phyloP scores from a whole-genome alignment of 2,888 invertebrate genomes.

The Dryococelus australis region DNA sequence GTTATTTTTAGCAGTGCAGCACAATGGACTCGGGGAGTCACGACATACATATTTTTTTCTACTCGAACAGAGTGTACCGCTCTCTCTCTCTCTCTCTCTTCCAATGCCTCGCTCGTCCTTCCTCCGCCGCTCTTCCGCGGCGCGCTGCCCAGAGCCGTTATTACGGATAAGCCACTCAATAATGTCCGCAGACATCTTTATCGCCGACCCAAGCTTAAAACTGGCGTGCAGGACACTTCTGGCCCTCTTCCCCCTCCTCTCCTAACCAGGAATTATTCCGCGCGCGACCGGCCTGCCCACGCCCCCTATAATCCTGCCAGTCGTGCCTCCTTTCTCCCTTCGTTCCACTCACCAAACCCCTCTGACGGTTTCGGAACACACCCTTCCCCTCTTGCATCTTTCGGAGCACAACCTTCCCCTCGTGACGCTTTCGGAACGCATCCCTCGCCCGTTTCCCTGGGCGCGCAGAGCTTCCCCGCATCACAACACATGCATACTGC shows the following conservation, averaged over 20 bases:
- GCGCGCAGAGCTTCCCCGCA: background rate
- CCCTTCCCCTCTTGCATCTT: no score
- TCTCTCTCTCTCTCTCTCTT: conserved; percentile 6
- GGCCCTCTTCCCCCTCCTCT: background rate
- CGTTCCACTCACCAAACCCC: no score
- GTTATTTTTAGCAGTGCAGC: background rate
- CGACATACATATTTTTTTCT: background rate
- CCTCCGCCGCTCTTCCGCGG: background rate
- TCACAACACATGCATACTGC: background rate
- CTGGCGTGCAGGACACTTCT: conserved; percentile 11
- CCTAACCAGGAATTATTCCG: conserved; percentile 41
- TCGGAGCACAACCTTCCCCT: no score
- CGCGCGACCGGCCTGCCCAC: conserved; percentile 20
- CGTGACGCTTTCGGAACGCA: no score
- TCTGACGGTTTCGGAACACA: no score
- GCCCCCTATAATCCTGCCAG: conserved; percentile 13
- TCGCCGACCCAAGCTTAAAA: conserved; percentile 36
- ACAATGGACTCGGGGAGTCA: background rate
- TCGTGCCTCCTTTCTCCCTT: no score
- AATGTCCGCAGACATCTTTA: conserved; percentile 39
- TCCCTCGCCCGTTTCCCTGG: background rate
- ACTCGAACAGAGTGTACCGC: background rate
- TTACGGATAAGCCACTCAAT: conserved; percentile 40
- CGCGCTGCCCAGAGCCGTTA: conserved; percentile 26
- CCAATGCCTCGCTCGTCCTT: background rate